Percentiles rank a stretch among this genome's conserved stretches.
These are phyloP conservation scores for Anas bahamensis DNA, from an alignment of 2,797 vertebrate genomes.

Conservation along the genomic window DNA sequence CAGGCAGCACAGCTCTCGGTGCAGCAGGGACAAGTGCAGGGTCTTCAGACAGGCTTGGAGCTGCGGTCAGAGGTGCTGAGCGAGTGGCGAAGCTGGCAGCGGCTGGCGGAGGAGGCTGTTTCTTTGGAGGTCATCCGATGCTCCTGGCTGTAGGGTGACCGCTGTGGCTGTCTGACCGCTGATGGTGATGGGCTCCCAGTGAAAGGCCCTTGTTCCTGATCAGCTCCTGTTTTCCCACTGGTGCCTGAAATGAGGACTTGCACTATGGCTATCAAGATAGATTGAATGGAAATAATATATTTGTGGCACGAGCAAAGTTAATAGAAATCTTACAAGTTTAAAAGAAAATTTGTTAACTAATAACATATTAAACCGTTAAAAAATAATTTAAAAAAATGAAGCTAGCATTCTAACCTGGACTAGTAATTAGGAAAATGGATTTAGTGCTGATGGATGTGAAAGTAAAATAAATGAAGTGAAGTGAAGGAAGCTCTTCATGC, in stretches of 20 bases:
- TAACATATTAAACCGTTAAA: neutral
- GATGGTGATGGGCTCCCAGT: too few species aligned
- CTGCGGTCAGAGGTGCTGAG: rapidly evolving
- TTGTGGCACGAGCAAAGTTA: constrained; percentile 2
- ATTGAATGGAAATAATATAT: neutral
- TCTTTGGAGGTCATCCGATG: neutral
- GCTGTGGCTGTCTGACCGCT: neutral
- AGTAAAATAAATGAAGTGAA: constrained; percentile 38
- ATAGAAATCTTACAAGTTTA: neutral
- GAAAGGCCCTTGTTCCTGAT: neutral
- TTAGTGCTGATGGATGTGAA: constrained; percentile 23
- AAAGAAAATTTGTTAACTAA: neutral
- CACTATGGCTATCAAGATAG: neutral
- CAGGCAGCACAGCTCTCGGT: rapidly evolving
- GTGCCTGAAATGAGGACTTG: neutral
- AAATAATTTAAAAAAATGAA: neutral
- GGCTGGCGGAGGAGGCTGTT: neutral
- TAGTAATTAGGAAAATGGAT: constrained; percentile 62
- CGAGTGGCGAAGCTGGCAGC: neutral
- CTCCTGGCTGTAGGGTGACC: too few species aligned
- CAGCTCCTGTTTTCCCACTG: neutral
- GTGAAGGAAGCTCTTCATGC: constrained; percentile 39
- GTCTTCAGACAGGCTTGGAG: neutral
- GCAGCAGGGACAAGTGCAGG: rapidly evolving
- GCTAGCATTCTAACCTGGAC: neutral